Percentiles rank a stretch among this genome's conserved stretches.
Evolutionary conservation across 2,888 invertebrate genomes (phyloP).

Genomic region (Aquatica leii): DNA sequence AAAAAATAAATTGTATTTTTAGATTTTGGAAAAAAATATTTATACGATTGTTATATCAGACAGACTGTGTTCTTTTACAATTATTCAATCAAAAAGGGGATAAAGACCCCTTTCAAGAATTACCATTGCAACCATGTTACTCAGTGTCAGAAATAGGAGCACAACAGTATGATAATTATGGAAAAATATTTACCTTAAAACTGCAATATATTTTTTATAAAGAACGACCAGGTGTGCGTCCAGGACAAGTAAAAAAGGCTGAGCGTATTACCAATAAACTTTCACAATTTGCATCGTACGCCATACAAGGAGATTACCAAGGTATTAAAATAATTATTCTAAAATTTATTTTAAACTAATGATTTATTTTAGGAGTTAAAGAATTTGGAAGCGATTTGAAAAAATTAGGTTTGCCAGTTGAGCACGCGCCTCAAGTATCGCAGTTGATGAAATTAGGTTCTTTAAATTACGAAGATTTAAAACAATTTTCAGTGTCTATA

Average conservation of each 20-base stretch:
- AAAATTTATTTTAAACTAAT: too few relatives aligned
- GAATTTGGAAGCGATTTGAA: conserved; percentile 92
- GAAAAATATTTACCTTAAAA: conserved; percentile 98
- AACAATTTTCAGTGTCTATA: conserved; percentile 88
- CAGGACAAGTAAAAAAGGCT: conserved; percentile 93
- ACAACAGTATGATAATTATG: conserved; percentile 98
- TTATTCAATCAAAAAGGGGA: conserved; percentile 83
- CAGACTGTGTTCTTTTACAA: conserved; percentile 86
- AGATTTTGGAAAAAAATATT: conserved; percentile 98
- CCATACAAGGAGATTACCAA: conserved; percentile 92
- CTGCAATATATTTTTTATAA: conserved; percentile 98
- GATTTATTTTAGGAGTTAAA: conserved; percentile 69
- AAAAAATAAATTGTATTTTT: conserved; percentile 30
- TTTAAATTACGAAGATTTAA: conserved; percentile 86
- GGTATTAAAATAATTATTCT: conserved; percentile 56
- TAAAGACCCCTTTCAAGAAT: conserved; percentile 93
- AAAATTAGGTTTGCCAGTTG: conserved; percentile 93
- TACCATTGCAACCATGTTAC: conserved; percentile 93
- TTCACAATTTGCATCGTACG: conserved; percentile 92
- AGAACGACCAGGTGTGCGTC: conserved; percentile 94
- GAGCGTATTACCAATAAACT: conserved; percentile 90
- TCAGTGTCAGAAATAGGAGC: conserved; percentile 94
- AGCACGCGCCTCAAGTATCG: conserved; percentile 96
- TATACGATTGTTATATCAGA: conserved; percentile 79
- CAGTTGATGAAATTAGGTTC: conserved; percentile 97